Conservation (phyloP, 2,113 vertebrate genomes). For the Cairina moschata region DNA sequence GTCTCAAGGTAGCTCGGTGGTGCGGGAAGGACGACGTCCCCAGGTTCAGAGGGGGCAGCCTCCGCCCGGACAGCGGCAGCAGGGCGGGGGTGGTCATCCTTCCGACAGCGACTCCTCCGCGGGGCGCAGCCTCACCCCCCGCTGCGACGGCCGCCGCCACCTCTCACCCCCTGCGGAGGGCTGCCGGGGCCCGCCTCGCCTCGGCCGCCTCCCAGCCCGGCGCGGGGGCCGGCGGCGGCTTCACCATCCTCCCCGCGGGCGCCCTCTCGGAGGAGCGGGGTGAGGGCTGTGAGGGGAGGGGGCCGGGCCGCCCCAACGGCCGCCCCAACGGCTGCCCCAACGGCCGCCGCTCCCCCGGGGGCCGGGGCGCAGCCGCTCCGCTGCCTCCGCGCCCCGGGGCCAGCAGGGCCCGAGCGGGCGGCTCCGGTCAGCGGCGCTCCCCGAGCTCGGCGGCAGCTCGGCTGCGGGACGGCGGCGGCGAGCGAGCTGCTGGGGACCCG, state of each 20-base stretch:
- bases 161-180: not conserved
- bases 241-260: conserved; percentile 6
- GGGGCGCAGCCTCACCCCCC: not conserved
- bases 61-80: conserved; percentile 93
- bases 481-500: not conserved
- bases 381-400: too few relatives aligned
- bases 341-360: too few relatives aligned
- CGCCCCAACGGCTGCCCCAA: too few relatives aligned
- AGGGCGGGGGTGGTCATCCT: conserved; percentile 94
- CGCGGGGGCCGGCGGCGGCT: not conserved
- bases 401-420: conserved; percentile 2
- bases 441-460: not conserved
- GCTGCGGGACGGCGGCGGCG: not conserved
- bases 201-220: not conserved
- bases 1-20: conserved; percentile 94
- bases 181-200: not conserved
- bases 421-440: not conserved
- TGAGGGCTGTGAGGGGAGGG: too few relatives aligned
- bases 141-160: not conserved
- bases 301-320: too few relatives aligned
- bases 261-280: too few relatives aligned
- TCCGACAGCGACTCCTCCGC: not conserved
- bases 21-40: conserved; percentile 93
- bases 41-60: conserved; percentile 90
- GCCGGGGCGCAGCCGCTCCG: not conserved